Percentiles rank a stretch among this genome's conserved stretches.
These are phyloP conservation scores for Cuculus canorus DNA, from an alignment of 2,797 vertebrate genomes.

Conservation along the genomic window DNA sequence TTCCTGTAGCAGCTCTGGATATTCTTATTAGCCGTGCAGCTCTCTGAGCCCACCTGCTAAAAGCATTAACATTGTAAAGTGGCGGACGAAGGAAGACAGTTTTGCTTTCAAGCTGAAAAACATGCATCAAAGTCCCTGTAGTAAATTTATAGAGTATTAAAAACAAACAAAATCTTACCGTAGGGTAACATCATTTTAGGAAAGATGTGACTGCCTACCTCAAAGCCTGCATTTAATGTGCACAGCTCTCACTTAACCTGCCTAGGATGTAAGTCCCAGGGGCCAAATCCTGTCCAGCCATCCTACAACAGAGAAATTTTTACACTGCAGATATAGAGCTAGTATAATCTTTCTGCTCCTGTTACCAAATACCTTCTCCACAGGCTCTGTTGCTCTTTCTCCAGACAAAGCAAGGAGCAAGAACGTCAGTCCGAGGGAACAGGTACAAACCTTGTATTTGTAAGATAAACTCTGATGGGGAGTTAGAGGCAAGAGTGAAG, in stretches of 20 bases:
- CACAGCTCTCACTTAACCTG: conserved; percentile 30
- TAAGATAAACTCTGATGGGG: neutral
- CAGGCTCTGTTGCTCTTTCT: neutral
- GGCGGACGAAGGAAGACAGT: conserved; percentile 10
- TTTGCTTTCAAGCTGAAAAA: conserved; percentile 65
- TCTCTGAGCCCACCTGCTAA: conserved; percentile 28
- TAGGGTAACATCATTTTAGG: conserved; percentile 58
- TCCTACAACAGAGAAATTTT: neutral
- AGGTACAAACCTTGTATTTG: accelerated
- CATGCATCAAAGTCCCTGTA: conserved; percentile 53
- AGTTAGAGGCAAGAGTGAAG: neutral
- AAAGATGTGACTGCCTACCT: conserved; percentile 4
- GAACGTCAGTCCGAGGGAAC: accelerated
- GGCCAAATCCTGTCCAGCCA: neutral
- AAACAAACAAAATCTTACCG: conserved; percentile 57
- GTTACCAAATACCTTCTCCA: neutral
- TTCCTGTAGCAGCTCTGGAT: neutral
- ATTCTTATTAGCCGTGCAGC: neutral
- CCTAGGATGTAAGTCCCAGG: conserved; percentile 20
- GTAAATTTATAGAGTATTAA: conserved; percentile 52
- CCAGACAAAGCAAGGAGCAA: neutral
- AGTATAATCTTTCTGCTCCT: neutral
- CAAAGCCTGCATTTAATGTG: conserved; percentile 40
- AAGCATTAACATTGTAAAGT: conserved; percentile 58
- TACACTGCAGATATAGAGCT: neutral